Conservation (phyloP, 1,140 invertebrate species). For the Melipona quadrifasciata region DNA sequence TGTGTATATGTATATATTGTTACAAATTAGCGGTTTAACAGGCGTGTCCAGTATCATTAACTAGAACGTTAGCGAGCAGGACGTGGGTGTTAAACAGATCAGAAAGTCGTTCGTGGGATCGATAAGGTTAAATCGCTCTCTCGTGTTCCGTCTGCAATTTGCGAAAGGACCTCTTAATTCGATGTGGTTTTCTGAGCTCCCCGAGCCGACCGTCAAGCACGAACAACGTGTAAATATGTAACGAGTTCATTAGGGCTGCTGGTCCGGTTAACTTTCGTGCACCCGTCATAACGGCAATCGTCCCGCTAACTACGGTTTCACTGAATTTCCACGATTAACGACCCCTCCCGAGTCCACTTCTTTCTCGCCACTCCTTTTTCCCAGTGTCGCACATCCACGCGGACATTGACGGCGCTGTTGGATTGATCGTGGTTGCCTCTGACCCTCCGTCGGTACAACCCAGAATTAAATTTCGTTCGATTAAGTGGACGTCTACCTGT, state of each 20-base stretch:
- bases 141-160: constrained; percentile 67
- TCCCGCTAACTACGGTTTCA: constrained; percentile 63
- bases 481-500: constrained; percentile 17
- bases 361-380: not conserved
- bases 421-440: constrained; percentile 12
- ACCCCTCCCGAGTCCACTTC: not conserved
- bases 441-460: not conserved
- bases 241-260: constrained; percentile 64
- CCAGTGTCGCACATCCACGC: constrained; percentile 25
- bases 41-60: constrained; percentile 47
- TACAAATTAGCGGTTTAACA: constrained; percentile 43
- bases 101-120: constrained; percentile 62
- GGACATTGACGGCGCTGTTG: constrained; percentile 30
- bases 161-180: constrained; percentile 67
- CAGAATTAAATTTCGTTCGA: constrained; percentile 37
- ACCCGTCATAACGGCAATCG: constrained; percentile 60
- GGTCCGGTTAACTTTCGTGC: constrained; percentile 64
- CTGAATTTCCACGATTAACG: constrained; percentile 64
- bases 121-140: constrained; percentile 67
- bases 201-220: constrained; percentile 44
- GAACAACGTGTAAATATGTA: constrained; percentile 70
- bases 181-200: constrained; percentile 64
- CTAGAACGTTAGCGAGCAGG: constrained; percentile 15
- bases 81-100: constrained; percentile 55
- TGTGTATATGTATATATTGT: constrained; percentile 5